Conservation (phyloP, 2,113 vertebrate species). For the Paramormyrops kingsleyae region DNA sequence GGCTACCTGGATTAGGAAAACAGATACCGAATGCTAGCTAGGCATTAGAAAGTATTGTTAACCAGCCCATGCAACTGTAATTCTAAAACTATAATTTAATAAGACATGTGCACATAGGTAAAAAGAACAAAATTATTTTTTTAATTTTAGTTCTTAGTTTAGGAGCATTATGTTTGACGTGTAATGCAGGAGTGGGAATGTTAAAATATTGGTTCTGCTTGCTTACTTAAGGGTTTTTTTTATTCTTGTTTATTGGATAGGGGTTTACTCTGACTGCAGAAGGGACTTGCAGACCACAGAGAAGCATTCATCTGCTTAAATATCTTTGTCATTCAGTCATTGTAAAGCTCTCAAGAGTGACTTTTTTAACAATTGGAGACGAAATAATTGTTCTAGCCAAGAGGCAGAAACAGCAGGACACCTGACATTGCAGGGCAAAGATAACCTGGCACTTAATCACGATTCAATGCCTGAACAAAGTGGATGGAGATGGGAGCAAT, state of each 20-base stretch:
- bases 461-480: constrained; percentile 61
- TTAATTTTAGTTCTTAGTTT: neutral
- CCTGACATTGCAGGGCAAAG: constrained; percentile 21
- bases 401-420: constrained; percentile 22
- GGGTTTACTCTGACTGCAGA: neutral
- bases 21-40: neutral
- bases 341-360: constrained; percentile 13
- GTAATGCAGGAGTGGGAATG: neutral
- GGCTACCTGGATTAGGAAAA: neutral
- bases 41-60: neutral
- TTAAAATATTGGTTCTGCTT: neutral
- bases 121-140: neutral
- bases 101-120: neutral
- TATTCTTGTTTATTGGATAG: neutral
- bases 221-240: neutral
- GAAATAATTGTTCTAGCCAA: constrained; percentile 21
- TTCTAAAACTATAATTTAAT: neutral
- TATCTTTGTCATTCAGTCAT: constrained; percentile 1
- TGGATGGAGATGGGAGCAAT: constrained; percentile 54
- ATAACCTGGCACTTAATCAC: constrained; percentile 51
- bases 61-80: neutral
- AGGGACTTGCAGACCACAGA: constrained; percentile 57
- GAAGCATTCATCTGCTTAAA: constrained; percentile 18
- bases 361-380: constrained; percentile 13
- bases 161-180: neutral